Evolutionary conservation across 2,113 vertebrate species (phyloP).

Genomic region (Brachionichthys hirsutus): DNA sequence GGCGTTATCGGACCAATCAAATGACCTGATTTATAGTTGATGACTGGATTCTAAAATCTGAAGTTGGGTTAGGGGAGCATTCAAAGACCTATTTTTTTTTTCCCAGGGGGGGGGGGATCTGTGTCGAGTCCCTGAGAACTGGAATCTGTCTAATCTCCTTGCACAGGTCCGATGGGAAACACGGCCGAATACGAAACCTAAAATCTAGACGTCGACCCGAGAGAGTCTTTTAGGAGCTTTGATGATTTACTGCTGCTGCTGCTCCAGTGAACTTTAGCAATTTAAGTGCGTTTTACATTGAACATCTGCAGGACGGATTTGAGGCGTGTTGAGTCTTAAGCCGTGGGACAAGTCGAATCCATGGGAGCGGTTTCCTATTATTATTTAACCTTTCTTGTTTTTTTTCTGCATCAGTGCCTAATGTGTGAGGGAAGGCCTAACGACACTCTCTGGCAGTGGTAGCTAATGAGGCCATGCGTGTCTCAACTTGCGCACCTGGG

Average conservation of each 20-base stretch:
- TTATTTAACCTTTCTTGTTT: conserved; percentile 6
- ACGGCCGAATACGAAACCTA: too few species aligned
- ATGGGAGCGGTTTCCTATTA: conserved; percentile 1
- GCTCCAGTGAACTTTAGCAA: background rate
- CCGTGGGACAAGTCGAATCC: conserved; percentile 13
- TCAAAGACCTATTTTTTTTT: too few species aligned
- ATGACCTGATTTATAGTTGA: background rate
- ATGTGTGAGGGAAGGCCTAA: conserved; percentile 40
- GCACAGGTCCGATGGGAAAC: conserved; percentile 42
- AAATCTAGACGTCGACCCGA: conserved; percentile 15
- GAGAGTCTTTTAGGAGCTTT: conserved; percentile 24
- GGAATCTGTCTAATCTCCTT: conserved; percentile 53
- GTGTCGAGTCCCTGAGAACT: conserved; percentile 38
- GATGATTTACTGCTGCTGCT: conserved; percentile 16
- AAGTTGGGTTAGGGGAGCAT: too few species aligned
- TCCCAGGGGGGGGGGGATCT: too few species aligned
- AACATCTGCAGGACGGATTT: background rate
- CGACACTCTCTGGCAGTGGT: conserved; percentile 60
- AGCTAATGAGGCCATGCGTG: conserved; percentile 66
- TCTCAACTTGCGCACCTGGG: conserved; percentile 69
- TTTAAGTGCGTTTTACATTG: background rate
- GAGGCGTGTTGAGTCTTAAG: background rate
- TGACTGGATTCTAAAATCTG: conserved; percentile 31
- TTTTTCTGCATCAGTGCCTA: conserved; percentile 16
- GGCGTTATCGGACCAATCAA: too few species aligned